Conservation (phyloP, 2,888 invertebrate genomes). For the Drosophila pegasa region DNA sequence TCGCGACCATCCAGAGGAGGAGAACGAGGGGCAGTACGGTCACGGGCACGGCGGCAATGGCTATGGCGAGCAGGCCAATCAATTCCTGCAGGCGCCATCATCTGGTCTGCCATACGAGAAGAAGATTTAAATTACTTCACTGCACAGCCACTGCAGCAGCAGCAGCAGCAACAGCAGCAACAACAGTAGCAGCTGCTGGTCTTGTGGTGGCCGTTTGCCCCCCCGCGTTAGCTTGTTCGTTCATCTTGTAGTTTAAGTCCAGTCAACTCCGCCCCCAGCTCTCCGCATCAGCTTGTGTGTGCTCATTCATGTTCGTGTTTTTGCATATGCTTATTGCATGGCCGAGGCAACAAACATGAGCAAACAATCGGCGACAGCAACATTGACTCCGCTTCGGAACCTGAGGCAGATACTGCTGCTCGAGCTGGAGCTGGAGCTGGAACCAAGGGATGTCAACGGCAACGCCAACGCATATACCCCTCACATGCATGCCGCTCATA, state of each 20-base stretch:
- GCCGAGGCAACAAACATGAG: slow-evolving; percentile 49
- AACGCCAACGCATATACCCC: slow-evolving; percentile 31
- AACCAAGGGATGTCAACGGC: slow-evolving; percentile 42
- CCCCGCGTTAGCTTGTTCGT: slow-evolving; percentile 34
- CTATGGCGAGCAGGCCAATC: slow-evolving; percentile 49
- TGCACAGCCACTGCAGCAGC: slow-evolving; percentile 5
- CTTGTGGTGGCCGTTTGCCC: slow-evolving; percentile 8
- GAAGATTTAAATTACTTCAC: slow-evolving; percentile 60
- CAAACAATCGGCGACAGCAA: slow-evolving; percentile 49
- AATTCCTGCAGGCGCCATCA: slow-evolving; percentile 56
- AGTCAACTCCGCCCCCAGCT: slow-evolving; percentile 14
- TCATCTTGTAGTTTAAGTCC: slow-evolving; percentile 59
- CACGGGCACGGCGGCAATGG: slow-evolving; percentile 55
- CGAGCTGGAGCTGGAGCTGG: slow-evolving; percentile 4
- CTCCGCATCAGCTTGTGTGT: slow-evolving; percentile 30
- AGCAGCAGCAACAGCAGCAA: not conserved
- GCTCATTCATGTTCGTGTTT: slow-evolving; percentile 42
- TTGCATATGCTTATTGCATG: slow-evolving; percentile 63
- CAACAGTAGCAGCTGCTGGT: not conserved
- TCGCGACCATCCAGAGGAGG: slow-evolving; percentile 77
- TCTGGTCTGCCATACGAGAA: slow-evolving; percentile 65
- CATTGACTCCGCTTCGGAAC: slow-evolving; percentile 8
- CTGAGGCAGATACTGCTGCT: slow-evolving; percentile 3
- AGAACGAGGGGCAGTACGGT: slow-evolving; percentile 52
- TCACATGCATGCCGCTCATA: slow-evolving; percentile 25